Base-by-base conservation (phyloP, 2,888 invertebrate genomes). In the Lithophane leautieri region DNA sequence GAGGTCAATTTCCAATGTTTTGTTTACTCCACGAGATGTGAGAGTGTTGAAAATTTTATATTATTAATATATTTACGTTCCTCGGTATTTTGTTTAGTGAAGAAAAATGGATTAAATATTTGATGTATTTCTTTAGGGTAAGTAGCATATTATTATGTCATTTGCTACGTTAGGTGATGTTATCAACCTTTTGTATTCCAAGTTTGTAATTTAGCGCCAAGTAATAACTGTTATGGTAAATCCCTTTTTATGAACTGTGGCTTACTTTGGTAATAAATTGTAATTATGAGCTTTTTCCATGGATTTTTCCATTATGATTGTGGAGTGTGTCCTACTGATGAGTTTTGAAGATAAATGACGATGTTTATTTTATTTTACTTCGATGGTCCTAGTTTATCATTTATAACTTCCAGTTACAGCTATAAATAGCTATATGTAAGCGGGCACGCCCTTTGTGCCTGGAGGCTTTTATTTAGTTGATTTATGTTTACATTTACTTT, bases 1-100 rank as follows among this genome's bases (percentile, higher is more conserved):
- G 25, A 71, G 52, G 62, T 67, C 79, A 70, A 82, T 82, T 83
- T 83, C 58, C 22, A 50, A 71, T 42, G 25, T 67, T 74, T 14
- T 83, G 70, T 74, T 71, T 74, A 65, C 52, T 1, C 40, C 0
- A 44, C 50, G 19, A 52, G 44, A 58, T 50, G 47, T 62, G 1
- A 67, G 11, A 52, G 42, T 65, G 28, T 65, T 70, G 52, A 47
- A 60, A 66, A 73, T 78, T 47, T 58, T 67, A 62, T 72, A 54
- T 50, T 1, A 16, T 28, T 47, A 58, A 60, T 44, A 56, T 44
- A 62, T 54, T 54, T 34, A 47, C 28, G 6, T 12, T 28, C 14
- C 8, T 9, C n/a, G 4, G n/a, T 62, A 11, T 60, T 68, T 67
- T 56, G 54, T 52, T 47, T 56, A 2, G 16, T 68, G 16, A 22